These are phyloP conservation scores for Myanophis thanlyinensis DNA, from an alignment of 2,113 vertebrate species.

Conservation along the genomic window DNA sequence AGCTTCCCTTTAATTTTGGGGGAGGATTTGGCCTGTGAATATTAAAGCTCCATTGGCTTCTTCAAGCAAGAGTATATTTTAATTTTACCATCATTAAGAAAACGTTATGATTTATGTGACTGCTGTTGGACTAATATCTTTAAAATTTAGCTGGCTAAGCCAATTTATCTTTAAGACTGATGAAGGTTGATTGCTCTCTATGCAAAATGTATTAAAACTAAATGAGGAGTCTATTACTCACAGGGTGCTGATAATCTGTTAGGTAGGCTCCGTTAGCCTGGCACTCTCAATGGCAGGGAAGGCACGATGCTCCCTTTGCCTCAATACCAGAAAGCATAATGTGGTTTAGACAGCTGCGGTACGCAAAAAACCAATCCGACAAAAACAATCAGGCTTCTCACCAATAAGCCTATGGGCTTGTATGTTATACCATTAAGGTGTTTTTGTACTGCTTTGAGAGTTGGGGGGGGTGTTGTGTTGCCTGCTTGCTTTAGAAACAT, in stretches of 20 bases:
- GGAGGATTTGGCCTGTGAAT: slow-evolving; percentile 61
- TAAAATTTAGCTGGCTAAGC: slow-evolving; percentile 84
- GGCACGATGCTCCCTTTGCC: slow-evolving; percentile 22
- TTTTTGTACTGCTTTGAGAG: background rate
- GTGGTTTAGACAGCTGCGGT: slow-evolving; percentile 22
- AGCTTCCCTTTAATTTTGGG: slow-evolving; percentile 67
- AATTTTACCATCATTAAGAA: slow-evolving; percentile 87
- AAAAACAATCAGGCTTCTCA: background rate
- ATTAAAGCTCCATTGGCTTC: slow-evolving; percentile 71
- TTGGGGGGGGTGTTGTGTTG: background rate
- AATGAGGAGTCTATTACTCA: slow-evolving; percentile 99
- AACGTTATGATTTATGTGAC: slow-evolving; percentile 94
- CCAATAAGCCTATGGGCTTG: background rate
- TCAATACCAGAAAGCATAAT: slow-evolving; percentile 25
- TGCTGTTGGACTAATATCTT: slow-evolving; percentile 88
- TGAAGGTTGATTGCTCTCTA: slow-evolving; percentile 92
- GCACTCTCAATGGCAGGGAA: slow-evolving; percentile 69
- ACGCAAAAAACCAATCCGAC: background rate
- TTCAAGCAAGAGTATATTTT: slow-evolving; percentile 79
- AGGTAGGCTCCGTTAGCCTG: slow-evolving; percentile 89
- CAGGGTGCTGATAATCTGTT: slow-evolving; percentile 85
- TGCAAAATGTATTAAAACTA: slow-evolving; percentile 97
- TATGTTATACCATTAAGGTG: background rate
- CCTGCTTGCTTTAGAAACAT: background rate
- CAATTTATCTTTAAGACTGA: slow-evolving; percentile 97